Conservation (phyloP, 2,888 invertebrate genomes). For the Octonoba sinensis region DNA sequence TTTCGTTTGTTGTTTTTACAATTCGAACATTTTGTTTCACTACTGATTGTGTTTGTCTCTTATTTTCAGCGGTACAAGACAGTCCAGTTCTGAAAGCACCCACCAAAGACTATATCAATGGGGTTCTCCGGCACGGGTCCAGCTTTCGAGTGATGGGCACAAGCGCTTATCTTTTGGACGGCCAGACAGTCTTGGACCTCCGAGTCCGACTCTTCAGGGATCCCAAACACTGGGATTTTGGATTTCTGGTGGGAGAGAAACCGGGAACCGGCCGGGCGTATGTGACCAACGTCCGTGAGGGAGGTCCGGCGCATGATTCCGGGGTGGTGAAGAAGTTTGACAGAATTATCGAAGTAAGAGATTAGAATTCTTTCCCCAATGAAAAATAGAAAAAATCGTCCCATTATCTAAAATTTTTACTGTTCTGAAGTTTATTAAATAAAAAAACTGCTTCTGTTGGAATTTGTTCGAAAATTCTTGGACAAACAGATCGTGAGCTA, state of each 20-base stretch:
- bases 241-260: conserved; percentile 24
- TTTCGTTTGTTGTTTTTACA: too few relatives aligned
- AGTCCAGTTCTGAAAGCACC: too few relatives aligned
- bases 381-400: too few relatives aligned
- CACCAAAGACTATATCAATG: neutral
- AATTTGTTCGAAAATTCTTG: too few relatives aligned
- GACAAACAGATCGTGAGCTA: too few relatives aligned
- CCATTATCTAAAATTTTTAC: too few relatives aligned
- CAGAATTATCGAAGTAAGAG: conserved; percentile 37
- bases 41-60: too few relatives aligned
- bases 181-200: conserved; percentile 12
- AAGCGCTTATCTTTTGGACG: neutral
- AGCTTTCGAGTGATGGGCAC: conserved; percentile 7
- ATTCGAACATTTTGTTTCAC: too few relatives aligned
- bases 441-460: too few relatives aligned
- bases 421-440: too few relatives aligned
- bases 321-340: conserved; percentile 33
- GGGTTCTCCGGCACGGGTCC: neutral
- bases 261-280: neutral
- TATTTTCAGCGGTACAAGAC: too few relatives aligned
- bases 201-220: conserved; percentile 26
- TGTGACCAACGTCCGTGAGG: conserved; percentile 16
- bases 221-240: conserved; percentile 13
- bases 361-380: too few relatives aligned
- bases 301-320: conserved; percentile 20